Evolutionary conservation across 2,113 vertebrate species (phyloP), one percentile per base, ranked within the genome.

Genomic region (Silurus meridionalis): DNA sequence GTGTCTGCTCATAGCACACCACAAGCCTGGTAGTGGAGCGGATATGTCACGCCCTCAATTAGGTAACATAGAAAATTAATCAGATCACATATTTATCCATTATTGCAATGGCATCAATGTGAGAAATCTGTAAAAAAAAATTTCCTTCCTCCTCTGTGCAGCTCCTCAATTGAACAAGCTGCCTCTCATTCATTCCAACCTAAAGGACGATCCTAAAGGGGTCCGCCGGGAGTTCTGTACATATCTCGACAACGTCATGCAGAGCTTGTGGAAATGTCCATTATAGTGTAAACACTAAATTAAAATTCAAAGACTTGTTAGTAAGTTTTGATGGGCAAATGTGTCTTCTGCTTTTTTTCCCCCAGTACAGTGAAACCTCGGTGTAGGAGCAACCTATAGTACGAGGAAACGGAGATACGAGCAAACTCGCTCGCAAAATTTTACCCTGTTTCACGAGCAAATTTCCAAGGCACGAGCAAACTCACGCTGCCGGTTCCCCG

Each of bases 181-280:
- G 82, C 93, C 93, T 74, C 92, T 99, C 8, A 94, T 97, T 87
- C 96, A 99, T 87, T 99, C 97, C 8, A 96, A 97, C 88, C 94
- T 99, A 21, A 97, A 99, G 87, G 97, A 99, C 0, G 96, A 98
- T 80, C 96, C 98, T 0, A 97, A 99, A 90, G 96, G 97, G 60
- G 93, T 97, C 85, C 95, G 96, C 28, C 91, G 93, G 90, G 96
- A 96, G 84, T 98, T 99, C 85, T 89, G 93, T 8, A 96, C 94
- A 85, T 99, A 97, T 87, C 92, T 99, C 89, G 96, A 91, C 90
- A 95, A 91, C 46, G 92, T 99, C 19, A 84, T 96, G 77, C 96
- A 90, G 9, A 89, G 95, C 6, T 91, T 99, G 98, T 99, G 88
- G 98, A 99, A 91, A 97, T 98, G 97, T 97, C 96, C 2, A 97